Evolutionary conservation across 2,113 vertebrate genomes (phyloP).

Genomic region (Prinia subflava): DNA sequence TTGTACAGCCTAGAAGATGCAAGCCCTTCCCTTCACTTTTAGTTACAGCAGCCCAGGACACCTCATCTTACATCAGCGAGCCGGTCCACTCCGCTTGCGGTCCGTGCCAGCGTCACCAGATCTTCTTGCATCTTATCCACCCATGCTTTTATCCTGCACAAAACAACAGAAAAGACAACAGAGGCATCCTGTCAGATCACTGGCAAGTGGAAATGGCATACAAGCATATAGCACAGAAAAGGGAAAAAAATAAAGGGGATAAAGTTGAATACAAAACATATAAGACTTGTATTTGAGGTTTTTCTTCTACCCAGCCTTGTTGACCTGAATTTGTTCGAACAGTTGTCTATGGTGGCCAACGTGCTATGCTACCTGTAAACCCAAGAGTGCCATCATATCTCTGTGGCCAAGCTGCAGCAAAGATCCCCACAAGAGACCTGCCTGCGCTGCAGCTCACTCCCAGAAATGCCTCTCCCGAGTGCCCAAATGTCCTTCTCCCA

Average conservation of each 20-base stretch:
- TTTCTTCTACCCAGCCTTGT: not conserved
- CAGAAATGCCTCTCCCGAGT: not conserved
- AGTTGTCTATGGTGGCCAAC: not conserved
- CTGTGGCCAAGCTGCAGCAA: not conserved
- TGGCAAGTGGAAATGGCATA: not conserved
- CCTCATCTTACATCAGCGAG: constrained; percentile 73
- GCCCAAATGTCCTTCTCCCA: not conserved
- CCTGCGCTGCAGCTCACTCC: not conserved
- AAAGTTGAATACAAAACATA: not conserved
- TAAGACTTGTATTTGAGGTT: not conserved
- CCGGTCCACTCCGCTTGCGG: constrained; percentile 84
- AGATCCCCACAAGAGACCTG: not conserved
- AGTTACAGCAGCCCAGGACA: not conserved
- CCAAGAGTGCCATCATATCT: rapidly evolving
- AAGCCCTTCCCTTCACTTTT: not conserved
- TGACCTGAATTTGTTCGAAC: not conserved
- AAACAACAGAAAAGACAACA: constrained; percentile 45
- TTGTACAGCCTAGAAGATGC: not conserved
- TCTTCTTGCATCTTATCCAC: constrained; percentile 97
- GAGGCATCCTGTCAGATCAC: constrained; percentile 6
- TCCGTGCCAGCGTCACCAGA: constrained; percentile 86
- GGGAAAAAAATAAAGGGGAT: not conserved
- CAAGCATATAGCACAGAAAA: not conserved
- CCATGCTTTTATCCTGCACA: constrained; percentile 91
- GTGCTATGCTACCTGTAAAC: not conserved